A percentile compares a stretch with the other conserved stretches of the same genome.
phyloP scores from a whole-genome alignment of 2,797 vertebrate genomes.

The Cryptoprocta ferox region DNA sequence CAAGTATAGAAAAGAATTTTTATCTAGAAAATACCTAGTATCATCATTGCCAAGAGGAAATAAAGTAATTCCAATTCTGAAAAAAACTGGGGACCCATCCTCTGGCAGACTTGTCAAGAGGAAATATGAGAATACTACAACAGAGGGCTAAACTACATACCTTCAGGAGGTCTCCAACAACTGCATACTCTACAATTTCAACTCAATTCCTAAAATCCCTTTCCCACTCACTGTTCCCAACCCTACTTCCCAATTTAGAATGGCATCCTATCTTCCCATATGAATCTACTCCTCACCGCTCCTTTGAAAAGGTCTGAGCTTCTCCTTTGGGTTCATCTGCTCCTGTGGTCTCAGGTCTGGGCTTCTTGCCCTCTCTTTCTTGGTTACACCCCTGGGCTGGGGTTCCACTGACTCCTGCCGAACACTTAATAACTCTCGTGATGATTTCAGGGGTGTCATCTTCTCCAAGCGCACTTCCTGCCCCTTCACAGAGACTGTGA shows the following conservation, averaged over 20 bases:
- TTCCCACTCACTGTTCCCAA: slow-evolving; percentile 63
- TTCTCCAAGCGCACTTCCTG: slow-evolving; percentile 75
- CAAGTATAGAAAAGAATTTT: slow-evolving; percentile 39
- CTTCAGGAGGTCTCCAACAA: slow-evolving; percentile 24
- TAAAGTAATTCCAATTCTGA: slow-evolving; percentile 53
- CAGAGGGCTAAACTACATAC: slow-evolving; percentile 32
- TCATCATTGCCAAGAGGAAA: slow-evolving; percentile 49
- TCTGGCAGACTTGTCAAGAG: slow-evolving; percentile 5
- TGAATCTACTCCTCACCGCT: slow-evolving; percentile 77
- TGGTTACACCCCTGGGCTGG: slow-evolving; percentile 70
- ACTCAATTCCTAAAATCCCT: slow-evolving; percentile 41
- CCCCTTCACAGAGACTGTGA: slow-evolving; percentile 79
- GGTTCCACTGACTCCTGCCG: slow-evolving; percentile 77
- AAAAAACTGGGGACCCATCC: slow-evolving; percentile 36
- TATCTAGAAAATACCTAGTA: slow-evolving; percentile 48
- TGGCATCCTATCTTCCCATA: slow-evolving; percentile 59
- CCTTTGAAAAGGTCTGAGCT: slow-evolving; percentile 76
- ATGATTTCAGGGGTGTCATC: slow-evolving; percentile 74
- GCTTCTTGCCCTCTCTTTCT: slow-evolving; percentile 78
- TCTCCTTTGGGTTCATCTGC: slow-evolving; percentile 78
- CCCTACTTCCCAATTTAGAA: slow-evolving; percentile 57
- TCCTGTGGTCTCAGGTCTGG: slow-evolving; percentile 75
- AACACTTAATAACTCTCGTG: slow-evolving; percentile 76
- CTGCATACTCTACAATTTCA: background rate
- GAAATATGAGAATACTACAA: background rate